Evolutionary conservation across 2,888 invertebrate species (phyloP), one percentile per base, ranked within the genome.

Genomic region (Glyphotaelius pellucidus): DNA sequence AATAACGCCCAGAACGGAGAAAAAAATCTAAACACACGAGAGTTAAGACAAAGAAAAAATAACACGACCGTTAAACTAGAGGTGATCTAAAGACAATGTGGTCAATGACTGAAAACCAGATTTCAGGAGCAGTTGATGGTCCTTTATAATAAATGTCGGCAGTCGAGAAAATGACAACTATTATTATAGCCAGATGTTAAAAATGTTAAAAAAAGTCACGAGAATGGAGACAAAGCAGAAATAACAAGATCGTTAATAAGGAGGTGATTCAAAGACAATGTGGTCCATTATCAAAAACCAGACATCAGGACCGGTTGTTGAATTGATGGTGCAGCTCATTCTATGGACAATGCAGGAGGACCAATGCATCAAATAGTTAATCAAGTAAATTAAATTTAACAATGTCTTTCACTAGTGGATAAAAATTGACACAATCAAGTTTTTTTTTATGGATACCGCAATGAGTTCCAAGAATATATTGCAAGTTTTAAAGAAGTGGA

Each of bases 401-500:
- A 92, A 91, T 42, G 79, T 87, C 87, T 92, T 92, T 90, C 90
- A 92, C 90, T 87, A 32, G 35, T 30, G 80, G 52, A 91, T 80
- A 87, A 67, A 67, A 67, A n/a, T 9, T 67, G 67, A 25, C 67
- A 67, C 7, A n/a, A 67, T n/a, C 67, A n/a, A 25, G 52, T 19
- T 5, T 67, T 67, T 67, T 25, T 67, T 67, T 67, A n/a, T 25
- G 25, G 25, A 67, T 47, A 15, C 67, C 15, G 0, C 19, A 19
- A 19, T 15, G 19, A 52, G 2, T 19, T 15, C 3, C 14, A 52
- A 52, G 52, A 67, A 3, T 19, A 19, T 12, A 1, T 47, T 12
- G 15, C 2, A 14, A 11, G 38, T 7, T 47, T 67, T 19, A 67
- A 25, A 67, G 7, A 14, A 67, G 19, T 67, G 25, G 4, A 15